Conservation (phyloP, 2,797 vertebrate genomes). For the Taeniopygia guttata region DNA sequence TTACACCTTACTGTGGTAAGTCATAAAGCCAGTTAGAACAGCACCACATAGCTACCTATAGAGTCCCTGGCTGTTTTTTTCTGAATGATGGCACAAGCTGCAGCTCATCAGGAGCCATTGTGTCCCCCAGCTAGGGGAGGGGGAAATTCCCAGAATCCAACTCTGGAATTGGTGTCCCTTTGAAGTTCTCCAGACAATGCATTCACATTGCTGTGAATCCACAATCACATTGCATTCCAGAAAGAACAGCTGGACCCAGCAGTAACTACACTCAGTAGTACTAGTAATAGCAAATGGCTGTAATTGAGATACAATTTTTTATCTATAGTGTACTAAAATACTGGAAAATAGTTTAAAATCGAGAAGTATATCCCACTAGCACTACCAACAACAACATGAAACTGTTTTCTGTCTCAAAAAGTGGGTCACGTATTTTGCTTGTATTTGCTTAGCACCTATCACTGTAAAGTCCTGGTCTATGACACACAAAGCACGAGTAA, state of each 20-base stretch:
- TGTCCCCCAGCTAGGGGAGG: not conserved
- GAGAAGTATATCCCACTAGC: not conserved
- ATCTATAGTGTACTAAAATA: not conserved
- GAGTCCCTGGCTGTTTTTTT: not conserved
- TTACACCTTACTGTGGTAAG: not conserved
- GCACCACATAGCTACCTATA: not conserved
- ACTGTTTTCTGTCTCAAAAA: not conserved
- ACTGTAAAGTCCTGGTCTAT: not conserved
- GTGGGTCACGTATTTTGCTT: not conserved
- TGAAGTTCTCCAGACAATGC: not conserved
- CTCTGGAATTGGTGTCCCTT: not conserved
- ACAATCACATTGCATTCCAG: not conserved
- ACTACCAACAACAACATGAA: not conserved
- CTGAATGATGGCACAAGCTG: not conserved
- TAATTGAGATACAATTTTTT: not conserved
- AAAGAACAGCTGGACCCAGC: not conserved
- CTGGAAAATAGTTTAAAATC: not conserved
- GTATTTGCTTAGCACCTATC: not conserved
- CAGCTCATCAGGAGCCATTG: not conserved
- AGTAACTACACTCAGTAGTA: not conserved
- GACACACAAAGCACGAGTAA: not conserved
- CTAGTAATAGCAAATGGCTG: not conserved
- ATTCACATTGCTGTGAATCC: not conserved
- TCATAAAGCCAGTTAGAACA: not conserved
- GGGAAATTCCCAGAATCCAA: not conserved